Percentiles rank a stretch among this genome's conserved stretches.
phyloP scores from a whole-genome alignment of 2,113 vertebrate genomes.

The Prunella fulvescens region DNA sequence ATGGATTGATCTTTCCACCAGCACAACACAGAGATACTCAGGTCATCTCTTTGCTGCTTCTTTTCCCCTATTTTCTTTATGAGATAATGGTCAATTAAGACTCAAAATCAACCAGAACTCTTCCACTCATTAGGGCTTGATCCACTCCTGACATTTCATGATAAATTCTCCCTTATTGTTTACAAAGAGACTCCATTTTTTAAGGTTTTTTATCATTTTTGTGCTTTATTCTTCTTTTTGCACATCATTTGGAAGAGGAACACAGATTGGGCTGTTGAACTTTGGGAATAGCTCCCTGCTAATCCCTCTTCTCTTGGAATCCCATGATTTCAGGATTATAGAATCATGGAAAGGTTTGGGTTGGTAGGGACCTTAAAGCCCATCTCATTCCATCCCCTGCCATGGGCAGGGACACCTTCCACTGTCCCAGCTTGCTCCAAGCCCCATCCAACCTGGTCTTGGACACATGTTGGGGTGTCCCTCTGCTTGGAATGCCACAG shows the following conservation, averaged over 20 bases:
- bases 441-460: rapidly evolving
- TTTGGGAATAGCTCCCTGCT: background rate
- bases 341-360: background rate
- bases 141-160: background rate
- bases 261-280: background rate
- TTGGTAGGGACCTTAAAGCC: background rate
- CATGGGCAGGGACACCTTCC: background rate
- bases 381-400: background rate
- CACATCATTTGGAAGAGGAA: background rate
- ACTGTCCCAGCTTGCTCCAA: background rate
- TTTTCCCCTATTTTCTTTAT: background rate
- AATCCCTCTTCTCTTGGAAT: background rate
- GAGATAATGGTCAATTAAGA: background rate
- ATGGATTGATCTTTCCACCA: background rate
- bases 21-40: background rate
- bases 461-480: background rate
- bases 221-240: background rate
- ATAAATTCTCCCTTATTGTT: background rate
- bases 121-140: background rate
- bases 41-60: background rate
- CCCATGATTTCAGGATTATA: background rate
- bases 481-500: background rate
- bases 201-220: background rate
- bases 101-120: background rate
- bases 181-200: rapidly evolving